A percentile compares a stretch with the other conserved stretches of the same genome.
These are phyloP conservation scores for Osmerus eperlanus DNA, from an alignment of 2,113 vertebrate species.

Conservation along the genomic window DNA sequence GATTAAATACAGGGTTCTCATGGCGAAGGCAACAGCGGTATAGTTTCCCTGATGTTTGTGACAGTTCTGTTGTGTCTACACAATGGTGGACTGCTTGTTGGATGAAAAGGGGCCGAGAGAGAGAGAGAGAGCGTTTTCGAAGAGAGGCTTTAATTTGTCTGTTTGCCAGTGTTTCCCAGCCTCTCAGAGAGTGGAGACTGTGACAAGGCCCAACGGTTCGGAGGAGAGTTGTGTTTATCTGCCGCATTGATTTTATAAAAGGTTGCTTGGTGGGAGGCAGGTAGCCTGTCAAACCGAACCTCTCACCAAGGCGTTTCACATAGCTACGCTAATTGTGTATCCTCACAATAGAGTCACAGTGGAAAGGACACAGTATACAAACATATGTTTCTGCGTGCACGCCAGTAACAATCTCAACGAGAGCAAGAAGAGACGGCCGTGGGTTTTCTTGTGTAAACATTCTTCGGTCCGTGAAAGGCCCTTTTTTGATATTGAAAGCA, in stretches of 20 bases:
- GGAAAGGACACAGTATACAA: slow-evolving; percentile 48
- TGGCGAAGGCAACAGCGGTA: slow-evolving; percentile 25
- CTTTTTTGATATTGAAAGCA: slow-evolving; percentile 39
- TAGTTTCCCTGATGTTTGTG: slow-evolving; percentile 28
- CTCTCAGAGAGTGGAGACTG: slow-evolving; percentile 42
- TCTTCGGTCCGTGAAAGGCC: slow-evolving; percentile 9
- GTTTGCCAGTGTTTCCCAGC: slow-evolving; percentile 64
- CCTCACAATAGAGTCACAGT: slow-evolving; percentile 32
- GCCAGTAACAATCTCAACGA: neutral
- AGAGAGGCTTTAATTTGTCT: slow-evolving; percentile 62
- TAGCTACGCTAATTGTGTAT: slow-evolving; percentile 59
- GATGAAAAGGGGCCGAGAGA: slow-evolving; percentile 36
- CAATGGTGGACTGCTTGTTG: slow-evolving; percentile 33
- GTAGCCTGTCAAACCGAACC: slow-evolving; percentile 61
- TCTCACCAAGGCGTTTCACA: slow-evolving; percentile 45
- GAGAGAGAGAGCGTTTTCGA: no score
- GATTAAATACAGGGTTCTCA: slow-evolving; percentile 48
- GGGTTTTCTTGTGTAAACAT: slow-evolving; percentile 22
- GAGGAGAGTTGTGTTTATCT: slow-evolving; percentile 66
- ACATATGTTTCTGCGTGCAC: slow-evolving; percentile 21
- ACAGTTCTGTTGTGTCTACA: slow-evolving; percentile 47
- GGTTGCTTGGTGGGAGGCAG: slow-evolving; percentile 64
- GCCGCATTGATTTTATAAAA: slow-evolving; percentile 75
- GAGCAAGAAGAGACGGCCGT: neutral
- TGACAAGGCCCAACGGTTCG: slow-evolving; percentile 53